These are phyloP conservation scores for Oreochromis mossambicus DNA, from an alignment of 2,797 vertebrate species.

Conservation along the genomic window DNA sequence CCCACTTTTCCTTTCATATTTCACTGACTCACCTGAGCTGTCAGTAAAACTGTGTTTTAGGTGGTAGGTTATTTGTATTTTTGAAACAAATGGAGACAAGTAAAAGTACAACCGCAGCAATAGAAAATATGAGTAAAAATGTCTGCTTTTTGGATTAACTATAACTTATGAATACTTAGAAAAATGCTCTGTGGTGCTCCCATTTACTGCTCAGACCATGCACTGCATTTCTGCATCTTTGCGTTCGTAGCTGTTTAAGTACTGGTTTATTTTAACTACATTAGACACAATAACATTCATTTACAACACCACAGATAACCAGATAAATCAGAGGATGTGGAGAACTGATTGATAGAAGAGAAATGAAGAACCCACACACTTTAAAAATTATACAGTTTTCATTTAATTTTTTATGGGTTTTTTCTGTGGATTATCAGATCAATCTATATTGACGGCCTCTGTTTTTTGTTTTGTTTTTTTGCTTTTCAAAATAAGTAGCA, in stretches of 20 bases:
- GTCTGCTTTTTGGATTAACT: background rate
- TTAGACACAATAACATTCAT: background rate
- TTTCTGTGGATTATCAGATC: background rate
- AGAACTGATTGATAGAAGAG: background rate
- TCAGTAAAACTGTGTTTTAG: background rate
- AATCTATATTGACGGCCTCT: rapidly evolving
- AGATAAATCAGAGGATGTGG: background rate
- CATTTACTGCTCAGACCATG: background rate
- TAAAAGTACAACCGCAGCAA: background rate
- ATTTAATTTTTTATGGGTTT: rapidly evolving
- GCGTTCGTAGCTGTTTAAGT: background rate
- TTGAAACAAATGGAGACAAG: background rate
- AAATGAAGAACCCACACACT: rapidly evolving
- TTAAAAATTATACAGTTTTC: background rate
- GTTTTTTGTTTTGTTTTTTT: background rate
- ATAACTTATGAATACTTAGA: background rate
- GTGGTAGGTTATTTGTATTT: background rate
- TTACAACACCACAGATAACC: background rate
- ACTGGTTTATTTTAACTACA: background rate
- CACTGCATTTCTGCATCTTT: background rate
- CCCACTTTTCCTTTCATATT: background rate
- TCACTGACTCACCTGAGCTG: background rate
- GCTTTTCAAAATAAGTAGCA: background rate
- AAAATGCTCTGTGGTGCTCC: background rate
- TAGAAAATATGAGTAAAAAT: background rate